Percentiles rank a stretch among this genome's conserved stretches.
These are phyloP conservation scores for Pogonomyrmex californicus DNA, from an alignment of 1,140 invertebrate species.

Conservation along the genomic window DNA sequence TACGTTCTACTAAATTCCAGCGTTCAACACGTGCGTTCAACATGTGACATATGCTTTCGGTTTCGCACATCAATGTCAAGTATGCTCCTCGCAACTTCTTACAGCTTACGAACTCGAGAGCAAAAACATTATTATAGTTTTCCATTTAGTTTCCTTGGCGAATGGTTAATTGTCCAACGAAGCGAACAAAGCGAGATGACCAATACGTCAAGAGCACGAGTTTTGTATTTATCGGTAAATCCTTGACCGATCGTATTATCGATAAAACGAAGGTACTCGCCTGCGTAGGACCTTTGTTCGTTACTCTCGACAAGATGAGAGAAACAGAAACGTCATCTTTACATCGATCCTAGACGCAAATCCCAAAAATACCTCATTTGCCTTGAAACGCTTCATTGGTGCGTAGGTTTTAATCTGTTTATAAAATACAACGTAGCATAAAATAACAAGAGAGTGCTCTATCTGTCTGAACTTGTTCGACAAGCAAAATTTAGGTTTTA, in stretches of 20 bases:
- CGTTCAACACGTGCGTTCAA: not conserved
- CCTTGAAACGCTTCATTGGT: not conserved
- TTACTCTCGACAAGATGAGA: not conserved
- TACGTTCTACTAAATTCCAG: not conserved
- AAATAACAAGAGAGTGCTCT: not conserved
- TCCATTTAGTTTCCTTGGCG: slow-evolving; percentile 22
- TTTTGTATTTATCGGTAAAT: slow-evolving; percentile 24
- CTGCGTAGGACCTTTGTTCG: not conserved
- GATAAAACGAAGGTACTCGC: slow-evolving; percentile 37
- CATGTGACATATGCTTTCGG: slow-evolving; percentile 1
- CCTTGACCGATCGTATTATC: slow-evolving; percentile 13
- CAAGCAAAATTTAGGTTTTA: not conserved
- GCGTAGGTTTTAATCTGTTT: not conserved
- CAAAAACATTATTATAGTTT: not conserved
- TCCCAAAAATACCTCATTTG: not conserved
- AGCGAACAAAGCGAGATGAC: not conserved
- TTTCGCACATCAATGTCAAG: not conserved
- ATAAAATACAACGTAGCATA: not conserved
- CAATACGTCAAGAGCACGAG: not conserved
- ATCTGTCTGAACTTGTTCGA: not conserved
- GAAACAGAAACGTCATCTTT: slow-evolving; percentile 47
- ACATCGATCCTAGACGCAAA: not conserved
- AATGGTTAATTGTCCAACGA: not conserved
- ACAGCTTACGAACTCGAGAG: not conserved
- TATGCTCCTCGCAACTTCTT: not conserved